Conservation (phyloP, 2,888 invertebrate species). For the Lucinisca nassula region DNA sequence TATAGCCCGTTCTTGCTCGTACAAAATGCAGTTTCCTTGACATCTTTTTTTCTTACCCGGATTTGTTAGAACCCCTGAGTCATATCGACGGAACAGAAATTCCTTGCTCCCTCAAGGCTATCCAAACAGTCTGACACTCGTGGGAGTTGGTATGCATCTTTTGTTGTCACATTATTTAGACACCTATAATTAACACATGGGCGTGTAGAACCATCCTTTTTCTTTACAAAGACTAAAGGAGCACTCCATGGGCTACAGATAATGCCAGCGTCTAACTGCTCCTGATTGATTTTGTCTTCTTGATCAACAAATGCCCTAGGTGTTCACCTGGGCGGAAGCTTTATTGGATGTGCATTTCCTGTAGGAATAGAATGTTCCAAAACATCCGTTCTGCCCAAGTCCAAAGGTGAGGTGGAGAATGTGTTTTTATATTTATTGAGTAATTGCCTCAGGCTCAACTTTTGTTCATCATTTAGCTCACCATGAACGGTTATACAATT, state of each 20-base stretch:
- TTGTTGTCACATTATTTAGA: conserved; percentile 43
- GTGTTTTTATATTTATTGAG: neutral
- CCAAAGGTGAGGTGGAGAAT: neutral
- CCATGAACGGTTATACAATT: too few relatives aligned
- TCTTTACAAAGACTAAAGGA: neutral
- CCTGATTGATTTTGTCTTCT: conserved; percentile 2
- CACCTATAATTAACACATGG: conserved; percentile 59
- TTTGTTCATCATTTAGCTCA: neutral
- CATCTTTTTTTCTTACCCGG: conserved; percentile 23
- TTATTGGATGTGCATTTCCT: neutral
- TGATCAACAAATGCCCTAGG: neutral
- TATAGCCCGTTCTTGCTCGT: conserved; percentile 1
- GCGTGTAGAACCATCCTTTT: conserved; percentile 4
- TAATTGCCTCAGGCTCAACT: neutral
- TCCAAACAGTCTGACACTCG: conserved; percentile 51
- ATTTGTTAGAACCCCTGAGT: conserved; percentile 28
- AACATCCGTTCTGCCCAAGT: neutral
- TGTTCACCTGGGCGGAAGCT: neutral
- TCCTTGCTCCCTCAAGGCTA: conserved; percentile 12
- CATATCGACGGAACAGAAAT: conserved; percentile 25
- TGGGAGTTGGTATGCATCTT: conserved; percentile 43
- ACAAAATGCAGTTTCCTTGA: conserved; percentile 22
- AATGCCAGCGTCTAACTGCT: neutral
- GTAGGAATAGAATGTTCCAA: neutral
- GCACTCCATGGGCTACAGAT: neutral